phyloP scores from a whole-genome alignment of 2,888 invertebrate genomes.

The Myathropa florea region DNA sequence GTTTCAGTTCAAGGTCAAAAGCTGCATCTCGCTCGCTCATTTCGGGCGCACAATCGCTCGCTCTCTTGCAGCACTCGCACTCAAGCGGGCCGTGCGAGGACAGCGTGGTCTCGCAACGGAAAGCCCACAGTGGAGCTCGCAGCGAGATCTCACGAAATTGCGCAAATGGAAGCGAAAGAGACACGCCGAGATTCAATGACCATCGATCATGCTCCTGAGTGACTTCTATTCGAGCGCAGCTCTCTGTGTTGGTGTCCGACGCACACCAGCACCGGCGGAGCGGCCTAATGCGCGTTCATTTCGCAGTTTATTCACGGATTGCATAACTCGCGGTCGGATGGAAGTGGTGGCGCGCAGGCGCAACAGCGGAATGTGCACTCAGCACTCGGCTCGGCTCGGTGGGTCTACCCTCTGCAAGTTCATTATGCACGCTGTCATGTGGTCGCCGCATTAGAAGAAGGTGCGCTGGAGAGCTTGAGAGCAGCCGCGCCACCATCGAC shows the following conservation, averaged over 20 bases:
- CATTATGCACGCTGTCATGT: constrained; percentile 58
- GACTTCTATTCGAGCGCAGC: constrained; percentile 43
- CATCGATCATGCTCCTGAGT: constrained; percentile 66
- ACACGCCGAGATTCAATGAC: constrained; percentile 50
- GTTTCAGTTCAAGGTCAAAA: constrained; percentile 69
- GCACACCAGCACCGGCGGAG: constrained; percentile 26
- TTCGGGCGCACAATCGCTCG: not conserved
- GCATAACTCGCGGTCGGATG: constrained; percentile 36
- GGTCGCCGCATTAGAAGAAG: constrained; percentile 36
- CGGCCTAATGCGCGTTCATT: constrained; percentile 48
- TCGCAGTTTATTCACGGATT: constrained; percentile 53
- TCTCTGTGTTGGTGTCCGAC: constrained; percentile 1
- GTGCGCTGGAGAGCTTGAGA: constrained; percentile 29
- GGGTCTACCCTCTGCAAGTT: constrained; percentile 50
- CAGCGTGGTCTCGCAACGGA: constrained; percentile 48
- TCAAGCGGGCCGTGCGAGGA: constrained; percentile 51
- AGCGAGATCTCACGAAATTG: constrained; percentile 55
- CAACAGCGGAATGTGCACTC: constrained; percentile 9
- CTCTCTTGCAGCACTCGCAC: constrained; percentile 40
- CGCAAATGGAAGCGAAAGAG: constrained; percentile 44
- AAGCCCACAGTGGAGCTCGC: constrained; percentile 17
- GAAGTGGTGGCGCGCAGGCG: not conserved
- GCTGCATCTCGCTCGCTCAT: not conserved
- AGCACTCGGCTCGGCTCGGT: constrained; percentile 36
- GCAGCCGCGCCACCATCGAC: constrained; percentile 12